phyloP scores from a whole-genome alignment of 1,140 invertebrate genomes.

The Gryllus bimaculatus region DNA sequence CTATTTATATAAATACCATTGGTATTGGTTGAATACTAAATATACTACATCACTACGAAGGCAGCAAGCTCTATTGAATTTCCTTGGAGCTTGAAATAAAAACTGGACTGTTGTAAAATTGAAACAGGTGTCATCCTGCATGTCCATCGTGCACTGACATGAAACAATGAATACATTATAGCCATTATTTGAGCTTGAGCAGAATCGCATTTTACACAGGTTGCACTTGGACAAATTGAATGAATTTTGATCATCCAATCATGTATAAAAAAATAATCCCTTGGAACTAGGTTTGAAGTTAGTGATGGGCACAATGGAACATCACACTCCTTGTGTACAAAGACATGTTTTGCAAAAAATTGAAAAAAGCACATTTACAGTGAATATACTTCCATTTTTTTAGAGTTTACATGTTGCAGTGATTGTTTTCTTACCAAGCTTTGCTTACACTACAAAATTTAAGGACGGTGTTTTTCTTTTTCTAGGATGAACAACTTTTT shows the following conservation, averaged over 20 bases:
- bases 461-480: background rate
- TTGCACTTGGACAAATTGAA: constrained; percentile 1
- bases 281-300: background rate
- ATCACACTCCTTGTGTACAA: background rate
- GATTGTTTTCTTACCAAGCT: background rate
- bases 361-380: background rate
- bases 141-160: background rate
- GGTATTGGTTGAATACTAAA: background rate
- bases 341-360: background rate
- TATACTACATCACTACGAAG: background rate
- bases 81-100: background rate
- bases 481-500: background rate
- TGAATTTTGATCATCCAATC: background rate
- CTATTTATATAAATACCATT: background rate
- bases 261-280: background rate
- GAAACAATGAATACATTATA: background rate
- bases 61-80: background rate
- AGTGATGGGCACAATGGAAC: constrained; percentile 3
- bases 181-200: background rate
- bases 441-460: background rate
- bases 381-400: background rate
- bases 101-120: background rate
- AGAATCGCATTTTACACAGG: background rate
- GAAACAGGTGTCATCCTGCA: background rate
- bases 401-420: background rate